Evolutionary conservation across 2,113 vertebrate genomes (phyloP), one percentile per base, ranked within the genome.

Genomic region (Andinoacara biseriatus): DNA sequence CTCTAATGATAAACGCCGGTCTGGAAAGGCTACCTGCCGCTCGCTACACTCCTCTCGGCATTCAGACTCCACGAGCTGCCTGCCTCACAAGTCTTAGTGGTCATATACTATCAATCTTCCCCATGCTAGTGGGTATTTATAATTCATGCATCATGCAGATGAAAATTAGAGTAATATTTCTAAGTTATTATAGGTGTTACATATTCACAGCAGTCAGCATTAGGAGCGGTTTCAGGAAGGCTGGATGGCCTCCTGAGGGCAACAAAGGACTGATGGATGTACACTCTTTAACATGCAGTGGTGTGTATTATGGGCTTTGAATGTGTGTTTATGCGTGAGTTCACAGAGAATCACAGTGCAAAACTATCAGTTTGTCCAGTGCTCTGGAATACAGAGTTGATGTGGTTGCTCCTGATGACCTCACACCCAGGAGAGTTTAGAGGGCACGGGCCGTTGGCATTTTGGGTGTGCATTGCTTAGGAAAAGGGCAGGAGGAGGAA

Each of bases 141-240:
- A 82, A 93, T 93, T 79, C 81, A 90, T 91, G 82, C 15, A 76
- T 81, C 83, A 62, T 65, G 83, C 83, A 86, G 82, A 93, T 93
- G 86, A 87, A 88, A 86, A 90, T 93, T 91, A 90, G 43, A 84
- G 76, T 83, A 77, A 83, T 89, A 63, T 81, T 84, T 85, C 74
- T 20, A 40, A 63, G 87, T 93, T 91, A 87, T 90, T 91, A 90
- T 38, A 15, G 58, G 67, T 83, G 61, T 89, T 93, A 67, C 82
- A 89, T 84, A 86, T 89, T 89, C 87, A 89, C 85, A 84, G 82
- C 78, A 86, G 78, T 83, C 58, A 31, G 82, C 76, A 49, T 88
- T 86, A 80, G 85, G 43, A 90, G 82, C 0, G 10, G 76, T 80
- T 80, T 89, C 58, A 62, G 78, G 61, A 86, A 77, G 83, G 86